Evolutionary conservation across 2,797 vertebrate species (phyloP), one percentile per base, ranked within the genome.

Genomic region (Cercopithecus neglectus): DNA sequence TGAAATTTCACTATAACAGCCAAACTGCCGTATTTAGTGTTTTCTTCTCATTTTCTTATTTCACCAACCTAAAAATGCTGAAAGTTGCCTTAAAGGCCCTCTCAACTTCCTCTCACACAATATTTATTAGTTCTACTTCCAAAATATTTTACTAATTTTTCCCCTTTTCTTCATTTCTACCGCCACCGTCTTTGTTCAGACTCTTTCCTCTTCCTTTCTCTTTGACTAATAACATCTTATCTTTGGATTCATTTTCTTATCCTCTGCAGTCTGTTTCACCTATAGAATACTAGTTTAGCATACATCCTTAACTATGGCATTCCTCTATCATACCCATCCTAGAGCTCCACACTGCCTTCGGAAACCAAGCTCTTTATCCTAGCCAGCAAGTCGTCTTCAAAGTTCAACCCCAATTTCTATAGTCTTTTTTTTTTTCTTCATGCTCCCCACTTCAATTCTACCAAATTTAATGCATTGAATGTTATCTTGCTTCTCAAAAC

Each of bases 401-500:
- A 12, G 17, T 84, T 75, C 87, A 28, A 46, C 76, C 8, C 1
- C 28, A 55, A 2, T 76, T 5, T 2, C 22, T 5, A 2, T 22
- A 22, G 8, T 39, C 74, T 50, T 2, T 59, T 67, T 84, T 61
- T 8, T 48, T 92, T 64, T 14, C 55, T 53, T 46, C 57, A 4
- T 57, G 16, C 10, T 10, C 48, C 0, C 21, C 9, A 50, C 10
- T 85, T 75, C 78, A 50, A 26, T 83, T 92, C 46, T 74, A 57
- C 2, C 8, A 0, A 28, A 0, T 36, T n/a, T 53, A 61, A 75
- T 48, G 9, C 8, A 22, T 7, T 79, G 46, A 48, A 88, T 2
- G n/a, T 91, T 48, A 46, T 83, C n/a, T 79, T 90, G 12, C 5
- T 89, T 55, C 72, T 76, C 61, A 90, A 83, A 80, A 36, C 12